Evolutionary conservation across 2,888 invertebrate genomes (phyloP).

Genomic region (Thecocarcelia acutangulata): DNA sequence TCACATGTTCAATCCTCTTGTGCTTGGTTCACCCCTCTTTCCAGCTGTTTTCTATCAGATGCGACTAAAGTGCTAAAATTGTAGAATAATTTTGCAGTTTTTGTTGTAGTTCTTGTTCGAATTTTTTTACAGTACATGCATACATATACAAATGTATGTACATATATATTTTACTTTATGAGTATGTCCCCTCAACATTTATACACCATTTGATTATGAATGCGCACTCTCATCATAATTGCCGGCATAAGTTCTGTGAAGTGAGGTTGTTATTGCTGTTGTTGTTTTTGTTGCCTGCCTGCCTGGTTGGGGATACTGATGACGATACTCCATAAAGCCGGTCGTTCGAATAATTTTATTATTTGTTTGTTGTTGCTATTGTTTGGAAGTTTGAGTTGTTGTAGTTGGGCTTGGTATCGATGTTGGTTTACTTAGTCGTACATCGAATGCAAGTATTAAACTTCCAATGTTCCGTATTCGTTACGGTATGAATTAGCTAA

Average conservation of each 20-base stretch:
- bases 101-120: not conserved
- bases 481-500: conserved; percentile 68
- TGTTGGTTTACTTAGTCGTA: conserved; percentile 28
- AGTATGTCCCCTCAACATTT: conserved; percentile 56
- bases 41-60: conserved; percentile 5
- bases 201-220: conserved; percentile 67
- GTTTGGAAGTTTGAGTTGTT: conserved; percentile 27
- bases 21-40: not conserved
- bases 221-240: conserved; percentile 69
- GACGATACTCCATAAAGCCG: conserved; percentile 50
- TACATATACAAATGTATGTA: too few relatives aligned
- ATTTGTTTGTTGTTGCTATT: conserved; percentile 35
- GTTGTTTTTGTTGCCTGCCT: conserved; percentile 33
- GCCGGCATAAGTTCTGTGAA: conserved; percentile 71
- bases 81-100: conserved; percentile 53
- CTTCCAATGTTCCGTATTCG: conserved; percentile 68
- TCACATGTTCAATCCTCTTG: conserved; percentile 13
- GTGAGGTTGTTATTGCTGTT: conserved; percentile 53
- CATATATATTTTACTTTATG: conserved; percentile 41
- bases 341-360: conserved; percentile 56
- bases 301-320: conserved; percentile 33
- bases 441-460: conserved; percentile 23
- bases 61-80: conserved; percentile 67
- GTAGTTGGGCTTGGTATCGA: conserved; percentile 46
- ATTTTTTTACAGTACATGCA: not conserved